Base-by-base conservation (phyloP, 2,797 vertebrate genomes). In the Spinibarbus caldwelli region DNA sequence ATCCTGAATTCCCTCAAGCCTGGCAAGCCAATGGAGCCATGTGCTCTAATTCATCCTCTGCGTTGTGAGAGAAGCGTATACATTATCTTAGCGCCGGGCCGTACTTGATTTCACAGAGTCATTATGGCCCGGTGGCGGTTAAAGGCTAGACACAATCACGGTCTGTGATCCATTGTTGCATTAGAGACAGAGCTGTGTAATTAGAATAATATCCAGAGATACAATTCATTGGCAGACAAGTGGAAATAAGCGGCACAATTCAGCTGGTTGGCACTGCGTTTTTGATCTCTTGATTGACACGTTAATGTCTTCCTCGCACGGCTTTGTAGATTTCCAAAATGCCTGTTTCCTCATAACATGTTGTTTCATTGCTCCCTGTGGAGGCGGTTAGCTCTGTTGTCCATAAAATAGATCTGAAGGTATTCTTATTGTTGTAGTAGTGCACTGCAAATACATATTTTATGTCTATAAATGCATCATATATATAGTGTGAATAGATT, bases 81-180 rank as follows among this genome's bases (percentile, higher is more conserved):
- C 87, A 87, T 91, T 89, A 89, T 89, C 87, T 87, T 84, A 86
- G 84, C 84, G 84, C 90, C 45, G 77, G 85, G 86, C 86, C 90
- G 84, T 86, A 83, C 85, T 78, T 77, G 84, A 89, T 89, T 90
- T 84, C 88, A 86, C 88, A 86, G 78, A 84, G 85, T 82, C 81
- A 86, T 87, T 87, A 87, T 78, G 34, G 76, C 78, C 57, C 36
- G 64, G 41, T 84, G 81, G 78, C 62, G 68, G 86, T 88, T 86
- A 79, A 82, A 59, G 89, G 78, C 62, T 77, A 78, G 83, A 83
- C 83, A 82, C 67, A 88, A 85, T 84, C 82, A 86, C 88, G 84
- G 83, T 85, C 87, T 90, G 87, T 89, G 59, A 86, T 89, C 71
- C 92, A 92, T 88, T 88, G 91, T 93, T 93, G 77, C 78, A 85